These are phyloP conservation scores for Clivina fossor DNA, from an alignment of 2,888 invertebrate species.

Conservation along the genomic window DNA sequence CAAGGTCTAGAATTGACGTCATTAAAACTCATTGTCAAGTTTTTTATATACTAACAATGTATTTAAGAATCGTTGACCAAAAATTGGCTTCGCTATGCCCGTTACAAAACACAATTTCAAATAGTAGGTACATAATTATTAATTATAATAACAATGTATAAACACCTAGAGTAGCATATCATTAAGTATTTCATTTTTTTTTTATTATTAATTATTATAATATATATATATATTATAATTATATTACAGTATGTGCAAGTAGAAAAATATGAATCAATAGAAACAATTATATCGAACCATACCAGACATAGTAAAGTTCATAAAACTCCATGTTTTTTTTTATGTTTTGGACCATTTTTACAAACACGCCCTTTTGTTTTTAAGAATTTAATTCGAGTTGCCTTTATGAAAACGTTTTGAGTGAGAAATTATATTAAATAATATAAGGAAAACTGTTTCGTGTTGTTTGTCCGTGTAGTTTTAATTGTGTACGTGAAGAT, in stretches of 20 bases:
- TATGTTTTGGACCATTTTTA: slow-evolving; percentile 30
- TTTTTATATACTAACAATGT: too few relatives aligned
- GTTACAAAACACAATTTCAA: slow-evolving; percentile 30
- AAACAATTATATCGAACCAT: slow-evolving; percentile 39
- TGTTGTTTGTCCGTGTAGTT: slow-evolving; percentile 9
- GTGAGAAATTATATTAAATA: slow-evolving; percentile 11
- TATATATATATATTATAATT: slow-evolving; percentile 42
- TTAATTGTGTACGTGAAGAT: slow-evolving; percentile 4
- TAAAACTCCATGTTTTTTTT: slow-evolving; percentile 27
- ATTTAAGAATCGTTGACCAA: too few relatives aligned
- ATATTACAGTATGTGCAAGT: slow-evolving; percentile 54
- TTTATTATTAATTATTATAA: too few relatives aligned
- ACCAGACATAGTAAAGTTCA: slow-evolving; percentile 31
- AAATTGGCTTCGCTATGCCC: slow-evolving; percentile 17
- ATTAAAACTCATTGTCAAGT: too few relatives aligned
- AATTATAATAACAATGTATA: slow-evolving; percentile 31
- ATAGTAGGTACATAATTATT: slow-evolving; percentile 30
- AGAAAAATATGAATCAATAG: slow-evolving; percentile 53
- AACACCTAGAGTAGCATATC: slow-evolving; percentile 46
- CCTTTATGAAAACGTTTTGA: slow-evolving; percentile 26
- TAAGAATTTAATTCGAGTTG: slow-evolving; percentile 21
- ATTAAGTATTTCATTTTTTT: slow-evolving; percentile 31
- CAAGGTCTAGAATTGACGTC: too few relatives aligned
- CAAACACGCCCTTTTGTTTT: slow-evolving; percentile 23
- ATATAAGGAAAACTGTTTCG: slow-evolving; percentile 1